These are phyloP conservation scores for Garra rufa DNA, from an alignment of 2,113 vertebrate species.

Conservation along the genomic window DNA sequence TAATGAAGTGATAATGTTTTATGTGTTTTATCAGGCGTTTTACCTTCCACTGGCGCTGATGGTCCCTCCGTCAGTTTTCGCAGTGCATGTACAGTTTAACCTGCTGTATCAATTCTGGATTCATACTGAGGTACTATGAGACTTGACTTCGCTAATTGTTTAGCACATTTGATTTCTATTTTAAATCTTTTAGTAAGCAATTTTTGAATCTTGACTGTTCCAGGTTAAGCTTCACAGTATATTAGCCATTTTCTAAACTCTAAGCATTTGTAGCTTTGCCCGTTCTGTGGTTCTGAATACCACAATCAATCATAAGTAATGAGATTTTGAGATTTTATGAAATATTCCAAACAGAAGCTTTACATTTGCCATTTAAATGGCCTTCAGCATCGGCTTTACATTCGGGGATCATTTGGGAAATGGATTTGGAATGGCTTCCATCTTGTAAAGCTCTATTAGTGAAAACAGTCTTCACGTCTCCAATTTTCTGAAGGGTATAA, in stretches of 20 bases:
- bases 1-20: neutral
- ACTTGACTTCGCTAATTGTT: neutral
- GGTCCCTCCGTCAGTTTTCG: conserved; percentile 86
- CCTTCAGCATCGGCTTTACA: conserved; percentile 70
- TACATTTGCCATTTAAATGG: conserved; percentile 64
- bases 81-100: conserved; percentile 92
- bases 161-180: neutral
- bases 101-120: conserved; percentile 98
- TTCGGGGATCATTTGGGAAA: conserved; percentile 66
- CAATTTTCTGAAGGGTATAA: conserved; percentile 74
- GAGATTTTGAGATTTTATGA: conserved; percentile 69
- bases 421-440: conserved; percentile 70
- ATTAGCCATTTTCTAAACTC: neutral
- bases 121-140: conserved; percentile 88
- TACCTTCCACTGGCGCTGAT: conserved; percentile 88
- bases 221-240: neutral
- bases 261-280: neutral
- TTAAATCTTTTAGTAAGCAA: neutral
- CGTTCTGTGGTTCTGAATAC: neutral
- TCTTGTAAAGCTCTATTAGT: conserved; percentile 77
- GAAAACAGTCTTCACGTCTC: conserved; percentile 72
- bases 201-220: neutral
- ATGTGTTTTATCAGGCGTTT: conserved; percentile 79
- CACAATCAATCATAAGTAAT: conserved; percentile 77
- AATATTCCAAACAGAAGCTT: conserved; percentile 80